phyloP scores from a whole-genome alignment of 2,797 vertebrate species.

The Myripristis jacobus region DNA sequence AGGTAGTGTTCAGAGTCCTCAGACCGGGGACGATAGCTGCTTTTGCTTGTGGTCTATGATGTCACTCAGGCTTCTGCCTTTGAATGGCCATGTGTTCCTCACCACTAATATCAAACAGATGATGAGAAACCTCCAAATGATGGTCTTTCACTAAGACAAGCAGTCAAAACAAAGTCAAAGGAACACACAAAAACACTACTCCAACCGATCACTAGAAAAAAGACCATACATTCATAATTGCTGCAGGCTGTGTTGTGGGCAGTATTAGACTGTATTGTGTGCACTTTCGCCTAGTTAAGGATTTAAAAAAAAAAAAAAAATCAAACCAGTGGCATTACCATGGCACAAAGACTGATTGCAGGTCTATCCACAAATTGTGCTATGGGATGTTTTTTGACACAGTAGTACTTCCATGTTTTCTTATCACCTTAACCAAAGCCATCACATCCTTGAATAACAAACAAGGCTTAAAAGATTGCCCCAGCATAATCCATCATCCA shows the following conservation, averaged over 20 bases:
- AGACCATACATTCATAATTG: slow-evolving; percentile 69
- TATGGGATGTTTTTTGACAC: slow-evolving; percentile 43
- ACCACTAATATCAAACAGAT: slow-evolving; percentile 91
- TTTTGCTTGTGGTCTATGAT: slow-evolving; percentile 85
- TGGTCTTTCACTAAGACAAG: slow-evolving; percentile 86
- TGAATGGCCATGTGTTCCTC: slow-evolving; percentile 87
- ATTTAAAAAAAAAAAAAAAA: slow-evolving; percentile 37
- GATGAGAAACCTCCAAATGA: slow-evolving; percentile 86
- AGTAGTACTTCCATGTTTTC: slow-evolving; percentile 51
- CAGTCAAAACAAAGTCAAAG: slow-evolving; percentile 88
- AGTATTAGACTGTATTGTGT: slow-evolving; percentile 45
- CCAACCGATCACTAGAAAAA: slow-evolving; percentile 71
- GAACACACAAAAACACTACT: slow-evolving; percentile 83
- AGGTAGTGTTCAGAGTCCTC: slow-evolving; percentile 75
- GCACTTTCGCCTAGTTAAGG: slow-evolving; percentile 47
- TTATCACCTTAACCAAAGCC: slow-evolving; percentile 57
- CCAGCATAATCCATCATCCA: slow-evolving; percentile 57
- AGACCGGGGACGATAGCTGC: slow-evolving; percentile 75
- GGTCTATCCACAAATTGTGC: slow-evolving; percentile 4
- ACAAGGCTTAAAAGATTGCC: slow-evolving; percentile 62
- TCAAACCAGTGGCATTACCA: slow-evolving; percentile 5
- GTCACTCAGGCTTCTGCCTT: slow-evolving; percentile 85
- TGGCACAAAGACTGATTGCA: slow-evolving; percentile 5
- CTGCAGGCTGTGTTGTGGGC: slow-evolving; percentile 71
- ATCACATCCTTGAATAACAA: slow-evolving; percentile 73